Evolutionary conservation across 2,888 invertebrate genomes (phyloP).

Genomic region (Tuberolachnus salignus): DNA sequence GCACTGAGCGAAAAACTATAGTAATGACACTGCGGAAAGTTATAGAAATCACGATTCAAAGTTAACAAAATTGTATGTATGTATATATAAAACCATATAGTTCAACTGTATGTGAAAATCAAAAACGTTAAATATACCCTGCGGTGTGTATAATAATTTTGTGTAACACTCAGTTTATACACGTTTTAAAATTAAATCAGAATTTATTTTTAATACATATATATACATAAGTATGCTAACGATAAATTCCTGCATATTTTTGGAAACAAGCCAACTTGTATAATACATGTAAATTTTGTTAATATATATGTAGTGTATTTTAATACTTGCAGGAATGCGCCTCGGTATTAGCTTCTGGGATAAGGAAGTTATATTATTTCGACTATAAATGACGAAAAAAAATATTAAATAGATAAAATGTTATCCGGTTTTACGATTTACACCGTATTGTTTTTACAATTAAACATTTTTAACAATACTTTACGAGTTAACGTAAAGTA

Average conservation of each 20-base stretch:
- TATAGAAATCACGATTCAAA: too few relatives aligned
- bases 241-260: neutral
- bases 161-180: neutral
- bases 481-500: neutral
- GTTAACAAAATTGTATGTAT: too few relatives aligned
- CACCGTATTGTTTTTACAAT: neutral
- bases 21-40: too few relatives aligned
- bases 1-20: too few relatives aligned
- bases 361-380: neutral
- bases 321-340: neutral
- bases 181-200: conserved; percentile 6
- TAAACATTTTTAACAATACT: neutral
- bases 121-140: neutral
- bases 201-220: conserved; percentile 3
- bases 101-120: too few relatives aligned
- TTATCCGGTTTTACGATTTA: neutral
- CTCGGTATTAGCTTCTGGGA: neutral
- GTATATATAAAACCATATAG: too few relatives aligned
- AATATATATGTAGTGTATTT: neutral
- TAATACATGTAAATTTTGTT: conserved; percentile 15
- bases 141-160: neutral
- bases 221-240: conserved; percentile 8
- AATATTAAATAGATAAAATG: neutral
- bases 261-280: conserved; percentile 22
- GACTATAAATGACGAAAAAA: too few relatives aligned